Percentiles rank a stretch among this genome's conserved stretches.
These are phyloP conservation scores for Himalopsyche japonica DNA, from an alignment of 2,888 invertebrate species.

Conservation along the genomic window DNA sequence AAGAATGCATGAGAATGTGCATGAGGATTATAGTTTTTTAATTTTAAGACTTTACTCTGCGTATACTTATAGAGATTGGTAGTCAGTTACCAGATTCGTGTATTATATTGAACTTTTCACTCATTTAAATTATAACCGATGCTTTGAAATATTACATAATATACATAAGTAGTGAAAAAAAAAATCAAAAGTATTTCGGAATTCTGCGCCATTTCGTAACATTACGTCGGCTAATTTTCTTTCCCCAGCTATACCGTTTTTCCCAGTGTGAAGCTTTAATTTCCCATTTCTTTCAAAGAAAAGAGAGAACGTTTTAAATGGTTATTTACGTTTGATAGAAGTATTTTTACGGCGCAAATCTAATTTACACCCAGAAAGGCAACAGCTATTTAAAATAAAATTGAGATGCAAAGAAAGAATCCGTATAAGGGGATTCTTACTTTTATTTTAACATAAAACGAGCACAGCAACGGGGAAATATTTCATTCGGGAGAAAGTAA, in stretches of 20 bases:
- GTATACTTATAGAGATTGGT: too few relatives aligned
- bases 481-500: conserved; percentile 9
- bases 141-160: too few relatives aligned
- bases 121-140: too few relatives aligned
- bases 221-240: conserved; percentile 23
- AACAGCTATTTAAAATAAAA: conserved; percentile 36
- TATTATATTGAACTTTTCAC: too few relatives aligned
- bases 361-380: conserved; percentile 40
- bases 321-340: conserved; percentile 41
- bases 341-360: conserved; percentile 39
- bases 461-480: neutral
- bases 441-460: neutral
- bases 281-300: conserved; percentile 34
- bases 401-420: conserved; percentile 36
- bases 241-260: conserved; percentile 7
- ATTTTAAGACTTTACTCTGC: too few relatives aligned
- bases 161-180: neutral
- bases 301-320: conserved; percentile 37
- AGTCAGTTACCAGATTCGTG: too few relatives aligned
- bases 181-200: neutral
- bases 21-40: too few relatives aligned
- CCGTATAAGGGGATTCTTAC: conserved; percentile 23
- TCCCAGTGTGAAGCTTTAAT: conserved; percentile 34
- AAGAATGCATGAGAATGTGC: too few relatives aligned
- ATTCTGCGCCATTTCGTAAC: neutral